Base-by-base conservation (phyloP, 2,113 vertebrate genomes). In the Indicator maculatus region DNA sequence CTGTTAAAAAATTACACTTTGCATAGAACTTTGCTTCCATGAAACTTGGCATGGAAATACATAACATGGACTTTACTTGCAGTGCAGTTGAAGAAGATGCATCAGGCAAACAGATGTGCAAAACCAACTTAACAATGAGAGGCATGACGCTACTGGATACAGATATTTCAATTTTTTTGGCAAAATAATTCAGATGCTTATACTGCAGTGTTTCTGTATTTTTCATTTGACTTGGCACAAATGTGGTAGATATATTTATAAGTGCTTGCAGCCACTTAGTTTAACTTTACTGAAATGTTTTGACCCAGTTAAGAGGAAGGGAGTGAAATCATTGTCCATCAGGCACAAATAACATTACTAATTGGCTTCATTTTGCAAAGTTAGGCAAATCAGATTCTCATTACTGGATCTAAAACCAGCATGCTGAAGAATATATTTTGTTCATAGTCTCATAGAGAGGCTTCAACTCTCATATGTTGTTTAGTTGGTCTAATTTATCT, bases 271-370 rank as follows among this genome's bases (percentile, higher is more conserved):
- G 50, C 3, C 27, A 81, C 26, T 67, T 69, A 31, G 11, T 67
- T 90, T 86, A 66, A 28, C 82, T 77, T 61, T 45, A 76, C 19
- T 21, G n/a, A 78, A 83, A 39, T 50, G 13, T 81, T 97, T 93
- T 93, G 82, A 91, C 69, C 55, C 38, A 86, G 33, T 93, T 94
- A 88, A 71, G 79, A 45, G 55, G 26, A 93, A 89, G 21, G n/a
- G 65, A 91, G 95, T 52, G 20, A 90, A 82, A 75, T 83, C 15
- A 17, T 38, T 63, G 69, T 69, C 71, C 64, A 80, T 66, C 18
- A 76, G 64, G 73, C 58, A 93, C 82, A 73, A 96, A 84, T 90
- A 76, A 83, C 3, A 53, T 47, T 41, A 84, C 31, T 72, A 88
- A 88, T 78, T 76, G 33, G 24, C 75, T 52, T 87, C 3, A 76